These are phyloP conservation scores for Ascaphus truei DNA, from an alignment of 2,113 vertebrate species.

Conservation along the genomic window DNA sequence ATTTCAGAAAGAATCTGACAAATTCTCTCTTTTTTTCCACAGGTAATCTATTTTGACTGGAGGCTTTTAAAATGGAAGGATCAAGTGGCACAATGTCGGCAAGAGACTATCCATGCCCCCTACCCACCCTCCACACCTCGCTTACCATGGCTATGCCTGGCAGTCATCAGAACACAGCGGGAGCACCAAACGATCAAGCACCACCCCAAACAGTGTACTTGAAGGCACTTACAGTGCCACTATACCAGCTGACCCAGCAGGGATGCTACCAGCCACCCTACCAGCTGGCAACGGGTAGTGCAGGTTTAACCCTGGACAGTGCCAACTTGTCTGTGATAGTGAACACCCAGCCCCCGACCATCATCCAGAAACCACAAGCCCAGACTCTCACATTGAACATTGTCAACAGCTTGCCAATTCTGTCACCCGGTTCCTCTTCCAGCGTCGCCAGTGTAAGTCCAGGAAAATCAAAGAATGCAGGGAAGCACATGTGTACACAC, in stretches of 20 bases:
- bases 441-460: slow-evolving; percentile 42
- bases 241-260: slow-evolving; percentile 57
- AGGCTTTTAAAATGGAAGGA: slow-evolving; percentile 52
- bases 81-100: slow-evolving; percentile 13
- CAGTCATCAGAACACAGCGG: background rate
- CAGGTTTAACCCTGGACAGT: slow-evolving; percentile 41
- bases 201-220: slow-evolving; percentile 65
- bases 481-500: slow-evolving; percentile 84
- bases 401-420: slow-evolving; percentile 66
- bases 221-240: slow-evolving; percentile 70
- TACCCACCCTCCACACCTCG: too few species aligned
- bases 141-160: background rate
- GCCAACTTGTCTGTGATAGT: slow-evolving; percentile 54
- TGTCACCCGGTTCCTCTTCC: slow-evolving; percentile 46
- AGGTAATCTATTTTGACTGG: background rate
- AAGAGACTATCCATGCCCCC: background rate
- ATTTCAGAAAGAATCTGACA: too few species aligned
- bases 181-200: background rate
- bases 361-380: slow-evolving; percentile 56
- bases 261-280: slow-evolving; percentile 44
- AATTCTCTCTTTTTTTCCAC: too few species aligned
- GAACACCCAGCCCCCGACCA: slow-evolving; percentile 35
- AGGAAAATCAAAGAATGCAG: slow-evolving; percentile 66
- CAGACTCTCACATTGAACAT: slow-evolving; percentile 77
- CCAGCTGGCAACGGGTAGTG: slow-evolving; percentile 37